Base-by-base conservation (phyloP, 2,113 vertebrate genomes). In the Spea bombifrons region DNA sequence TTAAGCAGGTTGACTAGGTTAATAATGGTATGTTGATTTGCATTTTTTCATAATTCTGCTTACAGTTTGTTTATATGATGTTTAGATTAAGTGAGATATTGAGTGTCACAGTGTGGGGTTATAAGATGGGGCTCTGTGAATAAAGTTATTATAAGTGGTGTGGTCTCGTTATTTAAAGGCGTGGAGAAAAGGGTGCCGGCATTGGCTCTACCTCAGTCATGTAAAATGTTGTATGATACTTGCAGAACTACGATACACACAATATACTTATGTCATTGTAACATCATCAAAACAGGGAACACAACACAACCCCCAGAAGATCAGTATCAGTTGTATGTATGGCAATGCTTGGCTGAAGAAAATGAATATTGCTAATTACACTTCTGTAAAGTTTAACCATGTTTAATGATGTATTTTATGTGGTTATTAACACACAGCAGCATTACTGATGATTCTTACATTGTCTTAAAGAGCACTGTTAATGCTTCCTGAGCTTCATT, bases 401-500 rank as follows among this genome's bases (percentile, higher is more conserved):
- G 78, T 80, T 74, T 80, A 80, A 80, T 80, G 78, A 74, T 80
- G 78, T 80, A 80, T 73, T 80, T 80, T 74, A 80, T 74, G 45
- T 80, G 52, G 78, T 68, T 71, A 80, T 74, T 80, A 80, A 73
- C 63, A 80, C 45, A 68, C 71, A 68, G 78, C 53, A 74, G 64
- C 64, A 63, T 74, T 68, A 74, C 59, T 74, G 77, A 73, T 73
- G 70, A 67, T 74, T 80, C 52, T 12, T 73, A 80, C 81, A 82
- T 84, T 82, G 83, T 84, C 75, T 82, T 85, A 83, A 85, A 87
- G 85, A 82, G 75, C 83, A 76, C 87, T 79, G 83, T 85, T 88
- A 86, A 85, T 84, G 81, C 84, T 75, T 84, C 83, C 81, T 82
- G 68, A 74, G 44, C 81, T 78, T 81, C 81, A 83, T 81, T 84